Evolutionary conservation across 2,888 invertebrate genomes (phyloP), one percentile per base, ranked within the genome.

Genomic region (Thymelicus acteon): DNA sequence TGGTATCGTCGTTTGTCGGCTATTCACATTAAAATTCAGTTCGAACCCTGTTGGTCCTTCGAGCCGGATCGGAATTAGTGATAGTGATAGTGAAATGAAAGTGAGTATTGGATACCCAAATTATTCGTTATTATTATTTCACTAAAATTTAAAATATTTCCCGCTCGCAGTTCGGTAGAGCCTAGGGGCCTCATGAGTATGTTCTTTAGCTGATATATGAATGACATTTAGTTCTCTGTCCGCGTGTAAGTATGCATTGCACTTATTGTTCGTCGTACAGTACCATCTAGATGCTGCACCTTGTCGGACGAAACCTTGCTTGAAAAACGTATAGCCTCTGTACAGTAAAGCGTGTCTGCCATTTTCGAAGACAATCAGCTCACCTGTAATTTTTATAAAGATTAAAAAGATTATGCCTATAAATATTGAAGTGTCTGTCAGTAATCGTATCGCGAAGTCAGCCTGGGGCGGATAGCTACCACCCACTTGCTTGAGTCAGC

Each of bases 361-460:
- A 44, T 70, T 77, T 4, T 69, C 40, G 37, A 78, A 67, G 6
- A 74, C 74, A 63, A 79, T 76, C 1, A 79, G 37, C n/a, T 63
- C 52, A 60, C 76, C 78, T 77, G 69, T 66, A 66, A 66, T 40
- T 44, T 47, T 8, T 8, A 15, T 15, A 62, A 7, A 7, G 6
- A 62, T 49, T 49, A 52, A n/a, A 47, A 47, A 52, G 37, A 6
- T 57, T 57, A n/a, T 5, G 3, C 31, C n/a, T n/a, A 31, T 5
- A 31, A 31, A 19, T 19, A 19, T 19, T 19, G 19, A 19, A 2
- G 19, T 19, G 19, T 2, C 19, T 19, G 19, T 19, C 19, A 19
- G 19, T 19, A 19, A 19, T 19, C 19, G 19, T 19, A 19, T 2
- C 19, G 19, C 19, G 19, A 19, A 19, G 19, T 19, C 19, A 19